phyloP scores from a whole-genome alignment of 2,113 vertebrate species.

The Parus major region DNA sequence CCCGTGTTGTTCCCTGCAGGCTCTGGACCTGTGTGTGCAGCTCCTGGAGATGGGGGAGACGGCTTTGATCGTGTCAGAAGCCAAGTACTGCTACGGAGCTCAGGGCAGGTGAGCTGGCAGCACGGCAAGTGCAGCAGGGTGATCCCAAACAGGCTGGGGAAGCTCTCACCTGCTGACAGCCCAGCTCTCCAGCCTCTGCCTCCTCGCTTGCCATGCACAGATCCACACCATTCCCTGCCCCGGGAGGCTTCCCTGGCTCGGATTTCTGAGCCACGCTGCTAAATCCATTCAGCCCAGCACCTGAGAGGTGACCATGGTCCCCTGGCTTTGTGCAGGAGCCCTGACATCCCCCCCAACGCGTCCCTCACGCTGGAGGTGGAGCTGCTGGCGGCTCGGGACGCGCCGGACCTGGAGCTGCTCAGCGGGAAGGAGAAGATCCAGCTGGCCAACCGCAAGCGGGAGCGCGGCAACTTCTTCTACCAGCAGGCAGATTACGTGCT shows the following conservation, averaged over 20 bases:
- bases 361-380: constrained; percentile 85
- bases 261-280: rapidly evolving
- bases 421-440: constrained; percentile 78
- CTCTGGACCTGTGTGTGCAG: constrained; percentile 89
- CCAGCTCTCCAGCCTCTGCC: background rate
- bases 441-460: constrained; percentile 87
- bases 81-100: constrained; percentile 90
- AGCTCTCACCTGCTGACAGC: background rate
- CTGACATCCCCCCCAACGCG: constrained; percentile 78
- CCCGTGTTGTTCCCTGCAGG: constrained; percentile 56
- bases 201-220: rapidly evolving
- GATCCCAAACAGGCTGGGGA: background rate
- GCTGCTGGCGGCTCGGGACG: constrained; percentile 79
- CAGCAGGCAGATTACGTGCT: constrained; percentile 89
- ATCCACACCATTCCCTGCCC: rapidly evolving
- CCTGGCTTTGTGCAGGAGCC: constrained; percentile 56
- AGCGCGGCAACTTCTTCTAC: constrained; percentile 89
- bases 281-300: rapidly evolving
- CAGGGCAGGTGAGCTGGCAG: constrained; percentile 84
- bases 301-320: rapidly evolving
- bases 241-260: rapidly evolving
- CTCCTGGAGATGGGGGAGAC: constrained; percentile 90
- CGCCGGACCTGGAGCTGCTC: constrained; percentile 86
- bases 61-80: constrained; percentile 80
- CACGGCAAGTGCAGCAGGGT: rapidly evolving